Base-by-base conservation (phyloP, 2,797 vertebrate genomes). In the Cryptoprocta ferox region DNA sequence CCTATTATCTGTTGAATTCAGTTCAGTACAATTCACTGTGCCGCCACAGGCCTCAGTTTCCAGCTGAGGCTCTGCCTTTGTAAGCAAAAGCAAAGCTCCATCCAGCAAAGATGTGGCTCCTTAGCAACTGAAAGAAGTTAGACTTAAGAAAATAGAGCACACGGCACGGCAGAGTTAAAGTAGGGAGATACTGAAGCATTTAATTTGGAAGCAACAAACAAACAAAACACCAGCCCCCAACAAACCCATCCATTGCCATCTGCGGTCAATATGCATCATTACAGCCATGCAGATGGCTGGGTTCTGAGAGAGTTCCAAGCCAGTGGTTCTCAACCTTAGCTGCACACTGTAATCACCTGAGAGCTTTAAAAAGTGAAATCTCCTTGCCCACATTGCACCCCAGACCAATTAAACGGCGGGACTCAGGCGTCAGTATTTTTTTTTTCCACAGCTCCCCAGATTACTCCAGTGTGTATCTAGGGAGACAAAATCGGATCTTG, bases 131-230 rank as follows among this genome's bases (percentile, higher is more conserved):
- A 92, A 91, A 63, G 76, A 53, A 94, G 65, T 88, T 71, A 21
- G 5, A 37, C 37, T 68, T 56, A 86, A 92, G 59, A 91, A 75
- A 89, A 66, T 26, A 48, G 16, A 88, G 48, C 66, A 42, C 30
- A 32, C 7, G 37, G 37, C 35, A 10, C 21, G 50, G n/a, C 79
- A 84, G 65, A 89, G 89, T 91, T 61, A 92, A 75, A 83, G 73
- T 16, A 21, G 11, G 73, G 71, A 95, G 86, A 95, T 42, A 91
- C 9, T 50, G 93, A 93, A 93, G 87, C 85, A 50, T 95, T 95
- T 93, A 24, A 90, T 84, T 90, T 35, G 56, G 39, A 95, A 97
- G 83, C 86, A 81, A 71, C 48, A 56, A 97, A 98, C 82, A 73
- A 81, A 87, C 89, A 65, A 6, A 59, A 59, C 3, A 24, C 19